Evolutionary conservation across 2,113 vertebrate species (phyloP), one percentile per base, ranked within the genome.

Genomic region (Rhabdornis inornatus): DNA sequence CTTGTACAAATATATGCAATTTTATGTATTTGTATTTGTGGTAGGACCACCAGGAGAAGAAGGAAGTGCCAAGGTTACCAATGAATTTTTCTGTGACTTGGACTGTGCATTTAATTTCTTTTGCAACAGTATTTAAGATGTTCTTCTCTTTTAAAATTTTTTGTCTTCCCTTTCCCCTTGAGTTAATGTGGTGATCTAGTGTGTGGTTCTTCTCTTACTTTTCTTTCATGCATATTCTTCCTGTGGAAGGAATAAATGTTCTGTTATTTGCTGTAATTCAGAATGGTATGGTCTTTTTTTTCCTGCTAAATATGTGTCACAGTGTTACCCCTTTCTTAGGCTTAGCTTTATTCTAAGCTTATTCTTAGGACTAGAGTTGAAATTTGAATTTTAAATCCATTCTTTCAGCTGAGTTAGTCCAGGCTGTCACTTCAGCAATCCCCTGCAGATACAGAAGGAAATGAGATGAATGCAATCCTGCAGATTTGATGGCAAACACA

Each of bases 301-400:
- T 6, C 2, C 5, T 7, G 5, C 5, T 37, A 47, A 74, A 49
- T 23, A 18, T 47, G 8, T 63, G 15, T 80, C 50, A 65, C 28
- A 11, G 1, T 30, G 66, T 28, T 72, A 39, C 45, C 11, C 13
- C 4, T 83, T 91, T 76, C 57, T 91, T 82, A 14, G 24, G 47
- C 28, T 45, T 39, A 39, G 28, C 33, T 87, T 78, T 69, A 45
- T 61, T 69, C n/a, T 78, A 45, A 72, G 40, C n/a, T 60, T 83
- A 44, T 66, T 79, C 39, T 55, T 75, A 60, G n/a, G n/a, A 56
- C 44, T 60, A 5, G 44, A 65, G 42, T 22, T 83, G 53, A 85
- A 91, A 93, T 95, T 85, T 60, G 61, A 79, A 76, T 85, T 90
- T 82, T 82, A 93, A 95, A 94, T 90, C 17, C 3, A 2, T 80